These are phyloP conservation scores for Merops nubicus DNA, from an alignment of 2,113 vertebrate genomes.

Conservation along the genomic window DNA sequence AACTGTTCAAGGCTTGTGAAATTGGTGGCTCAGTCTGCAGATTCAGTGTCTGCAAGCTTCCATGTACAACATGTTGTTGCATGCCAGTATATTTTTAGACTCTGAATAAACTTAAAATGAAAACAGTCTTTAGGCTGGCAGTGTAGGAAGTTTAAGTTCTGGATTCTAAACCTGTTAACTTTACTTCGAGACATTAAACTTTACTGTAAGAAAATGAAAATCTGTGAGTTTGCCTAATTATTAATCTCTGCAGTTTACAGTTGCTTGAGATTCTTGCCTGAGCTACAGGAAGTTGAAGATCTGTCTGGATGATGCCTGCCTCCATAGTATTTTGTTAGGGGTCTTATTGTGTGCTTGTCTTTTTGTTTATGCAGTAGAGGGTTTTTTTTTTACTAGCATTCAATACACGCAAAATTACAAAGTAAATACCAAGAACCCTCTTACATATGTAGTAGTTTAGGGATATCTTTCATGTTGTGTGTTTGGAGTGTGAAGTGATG, in stretches of 20 bases:
- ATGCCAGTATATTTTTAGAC: accelerated
- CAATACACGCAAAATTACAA: not conserved
- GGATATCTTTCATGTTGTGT: not conserved
- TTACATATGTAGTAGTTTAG: not conserved
- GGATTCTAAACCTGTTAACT: not conserved
- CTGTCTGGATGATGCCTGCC: not conserved
- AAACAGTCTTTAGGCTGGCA: not conserved
- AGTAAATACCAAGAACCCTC: not conserved
- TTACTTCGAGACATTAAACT: not conserved
- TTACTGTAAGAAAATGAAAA: not conserved
- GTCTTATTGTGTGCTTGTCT: not conserved
- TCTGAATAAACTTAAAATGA: not conserved
- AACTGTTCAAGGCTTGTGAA: not conserved
- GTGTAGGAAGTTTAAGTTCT: not conserved
- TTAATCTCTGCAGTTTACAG: not conserved
- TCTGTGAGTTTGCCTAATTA: not conserved
- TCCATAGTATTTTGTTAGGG: not conserved
- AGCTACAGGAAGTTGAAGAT: not conserved
- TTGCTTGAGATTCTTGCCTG: not conserved
- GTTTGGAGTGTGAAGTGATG: not conserved
- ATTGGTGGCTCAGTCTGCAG: not conserved
- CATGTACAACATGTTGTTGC: not conserved
- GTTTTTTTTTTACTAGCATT: not conserved
- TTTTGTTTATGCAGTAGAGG: not conserved
- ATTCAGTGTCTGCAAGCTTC: not conserved